These are phyloP conservation scores for Megalops cyprinoides DNA, from an alignment of 2,797 vertebrate genomes.

Conservation along the genomic window DNA sequence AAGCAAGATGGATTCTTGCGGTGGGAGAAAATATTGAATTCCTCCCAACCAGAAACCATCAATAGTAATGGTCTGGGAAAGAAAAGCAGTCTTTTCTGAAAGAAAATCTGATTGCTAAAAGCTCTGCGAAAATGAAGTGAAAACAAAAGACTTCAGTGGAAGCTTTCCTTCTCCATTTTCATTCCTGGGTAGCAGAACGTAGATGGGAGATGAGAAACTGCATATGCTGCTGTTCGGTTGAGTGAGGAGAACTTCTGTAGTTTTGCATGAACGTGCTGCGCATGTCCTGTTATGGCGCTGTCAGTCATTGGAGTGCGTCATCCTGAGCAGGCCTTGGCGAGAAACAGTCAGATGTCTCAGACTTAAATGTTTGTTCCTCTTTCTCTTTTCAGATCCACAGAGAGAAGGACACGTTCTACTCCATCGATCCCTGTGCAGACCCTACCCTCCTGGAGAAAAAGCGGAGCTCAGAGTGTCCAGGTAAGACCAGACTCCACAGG, in stretches of 20 bases:
- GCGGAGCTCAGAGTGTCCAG: constrained; percentile 34
- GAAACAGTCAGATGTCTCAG: background rate
- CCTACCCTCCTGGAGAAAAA: constrained; percentile 61
- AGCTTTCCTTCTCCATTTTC: background rate
- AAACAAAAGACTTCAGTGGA: too few species aligned
- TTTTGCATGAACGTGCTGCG: background rate
- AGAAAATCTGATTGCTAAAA: background rate
- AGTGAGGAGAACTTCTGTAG: background rate
- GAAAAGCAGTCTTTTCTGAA: background rate
- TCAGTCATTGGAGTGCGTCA: background rate
- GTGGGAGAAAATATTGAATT: constrained; percentile 8
- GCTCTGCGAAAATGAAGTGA: too few species aligned
- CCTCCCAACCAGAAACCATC: background rate
- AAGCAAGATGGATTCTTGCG: constrained; percentile 6
- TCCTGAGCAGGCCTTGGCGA: background rate
- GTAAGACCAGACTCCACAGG: constrained; percentile 28
- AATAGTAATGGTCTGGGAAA: constrained; percentile 2
- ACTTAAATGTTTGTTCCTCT: background rate
- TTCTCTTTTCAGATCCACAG: constrained; percentile 75
- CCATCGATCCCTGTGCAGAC: constrained; percentile 64
- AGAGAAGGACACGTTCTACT: constrained; percentile 76
- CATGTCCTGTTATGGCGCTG: background rate
- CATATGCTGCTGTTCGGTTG: background rate
- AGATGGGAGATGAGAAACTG: background rate
- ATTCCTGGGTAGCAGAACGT: too few species aligned